Evolutionary conservation across 2,888 invertebrate species (phyloP).

Genomic region (Aphodius sticticus): DNA sequence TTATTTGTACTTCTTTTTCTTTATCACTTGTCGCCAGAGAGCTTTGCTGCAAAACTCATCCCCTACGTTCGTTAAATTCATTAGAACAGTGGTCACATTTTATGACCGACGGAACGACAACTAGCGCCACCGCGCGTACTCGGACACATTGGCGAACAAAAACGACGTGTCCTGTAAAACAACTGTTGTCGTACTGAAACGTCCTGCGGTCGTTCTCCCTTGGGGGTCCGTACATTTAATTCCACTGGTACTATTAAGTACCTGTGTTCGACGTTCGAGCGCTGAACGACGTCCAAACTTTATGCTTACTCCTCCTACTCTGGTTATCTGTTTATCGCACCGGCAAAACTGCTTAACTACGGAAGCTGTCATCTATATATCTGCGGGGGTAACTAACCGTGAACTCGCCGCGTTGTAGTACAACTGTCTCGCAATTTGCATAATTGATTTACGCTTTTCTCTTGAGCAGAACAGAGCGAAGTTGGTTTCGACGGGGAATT

Average conservation of each 20-base stretch:
- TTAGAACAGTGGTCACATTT: background rate
- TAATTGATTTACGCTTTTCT: background rate
- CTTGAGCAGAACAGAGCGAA: background rate
- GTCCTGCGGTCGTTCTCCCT: background rate
- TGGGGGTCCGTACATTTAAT: background rate
- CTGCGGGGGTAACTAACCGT: background rate
- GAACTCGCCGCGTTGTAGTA: background rate
- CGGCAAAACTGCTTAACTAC: background rate
- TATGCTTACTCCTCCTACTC: background rate
- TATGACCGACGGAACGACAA: background rate
- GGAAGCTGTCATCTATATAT: conserved; percentile 4
- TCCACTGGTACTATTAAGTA: background rate
- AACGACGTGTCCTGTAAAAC: background rate
- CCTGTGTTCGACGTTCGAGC: background rate
- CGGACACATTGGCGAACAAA: background rate
- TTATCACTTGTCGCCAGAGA: background rate
- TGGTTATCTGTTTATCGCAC: background rate
- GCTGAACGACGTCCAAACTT: background rate
- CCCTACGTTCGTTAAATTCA: background rate
- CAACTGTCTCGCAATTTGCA: background rate
- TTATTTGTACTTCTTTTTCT: too few species aligned
- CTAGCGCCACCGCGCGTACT: background rate
- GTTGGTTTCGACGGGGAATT: background rate
- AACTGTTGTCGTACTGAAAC: background rate
- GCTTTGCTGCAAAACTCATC: background rate